Conservation (phyloP, 1,140 invertebrate species). For the Scylla paramamosain region DNA sequence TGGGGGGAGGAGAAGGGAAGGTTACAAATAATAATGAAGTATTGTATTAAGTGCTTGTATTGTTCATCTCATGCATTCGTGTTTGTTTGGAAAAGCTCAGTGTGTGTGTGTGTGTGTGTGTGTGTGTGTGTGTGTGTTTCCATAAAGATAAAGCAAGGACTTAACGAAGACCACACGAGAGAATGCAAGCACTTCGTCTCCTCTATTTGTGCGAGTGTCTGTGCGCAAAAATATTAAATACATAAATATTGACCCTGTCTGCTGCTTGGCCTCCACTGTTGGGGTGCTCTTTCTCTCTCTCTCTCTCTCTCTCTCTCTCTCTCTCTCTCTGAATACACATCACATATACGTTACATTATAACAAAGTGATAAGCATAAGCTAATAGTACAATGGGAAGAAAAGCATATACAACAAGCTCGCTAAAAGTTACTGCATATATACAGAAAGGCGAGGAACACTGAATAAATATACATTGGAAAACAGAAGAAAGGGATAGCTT, state of each 20-base stretch:
- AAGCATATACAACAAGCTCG: too few relatives aligned
- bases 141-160: too few relatives aligned
- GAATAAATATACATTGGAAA: too few relatives aligned
- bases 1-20: neutral
- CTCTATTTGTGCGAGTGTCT: neutral
- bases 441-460: too few relatives aligned
- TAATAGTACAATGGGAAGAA: too few relatives aligned
- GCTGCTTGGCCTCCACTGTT: neutral
- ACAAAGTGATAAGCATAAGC: too few relatives aligned
- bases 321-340: neutral
- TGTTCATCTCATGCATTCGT: neutral
- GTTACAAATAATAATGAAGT: neutral
- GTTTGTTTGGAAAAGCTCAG: neutral
- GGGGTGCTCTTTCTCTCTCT: neutral
- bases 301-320: conserved; percentile 20
- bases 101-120: conserved; percentile 19
- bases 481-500: too few relatives aligned
- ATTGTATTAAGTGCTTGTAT: neutral
- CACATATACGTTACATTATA: too few relatives aligned
- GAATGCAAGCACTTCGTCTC: neutral
- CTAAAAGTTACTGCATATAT: too few relatives aligned
- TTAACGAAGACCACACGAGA: too few relatives aligned
- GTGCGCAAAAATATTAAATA: neutral
- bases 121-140: conserved; percentile 16
- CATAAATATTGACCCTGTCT: neutral